Conservation (phyloP, 2,797 vertebrate species). For the Taeniopygia guttata region DNA sequence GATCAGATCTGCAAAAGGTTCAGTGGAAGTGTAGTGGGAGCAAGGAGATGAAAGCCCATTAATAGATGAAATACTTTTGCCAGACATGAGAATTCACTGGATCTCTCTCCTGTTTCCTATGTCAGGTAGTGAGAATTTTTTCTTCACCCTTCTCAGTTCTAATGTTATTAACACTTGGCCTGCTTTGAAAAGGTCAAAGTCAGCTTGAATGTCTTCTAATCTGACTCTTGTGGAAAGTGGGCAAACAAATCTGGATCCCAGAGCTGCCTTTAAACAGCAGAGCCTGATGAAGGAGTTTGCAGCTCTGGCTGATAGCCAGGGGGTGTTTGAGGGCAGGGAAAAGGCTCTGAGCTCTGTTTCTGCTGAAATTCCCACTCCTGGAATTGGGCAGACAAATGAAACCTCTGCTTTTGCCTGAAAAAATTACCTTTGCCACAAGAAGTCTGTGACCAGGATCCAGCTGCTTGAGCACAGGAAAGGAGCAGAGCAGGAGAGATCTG, state of each 20-base stretch:
- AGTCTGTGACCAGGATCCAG: neutral
- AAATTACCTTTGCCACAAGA: accelerated
- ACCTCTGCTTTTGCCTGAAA: neutral
- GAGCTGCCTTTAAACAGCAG: neutral
- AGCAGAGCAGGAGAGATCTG: accelerated
- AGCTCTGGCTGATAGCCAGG: neutral
- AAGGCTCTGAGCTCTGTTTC: neutral
- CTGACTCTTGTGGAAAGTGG: neutral
- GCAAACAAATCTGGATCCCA: neutral
- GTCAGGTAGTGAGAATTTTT: neutral
- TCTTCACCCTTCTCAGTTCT: neutral
- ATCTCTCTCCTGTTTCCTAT: neutral
- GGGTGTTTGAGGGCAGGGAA: neutral
- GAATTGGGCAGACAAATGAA: neutral
- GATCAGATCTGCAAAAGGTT: neutral
- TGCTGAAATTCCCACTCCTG: neutral
- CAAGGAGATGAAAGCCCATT: neutral
- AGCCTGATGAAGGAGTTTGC: neutral
- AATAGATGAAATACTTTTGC: neutral
- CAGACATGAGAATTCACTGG: neutral
- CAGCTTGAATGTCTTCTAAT: neutral
- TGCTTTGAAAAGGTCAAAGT: neutral
- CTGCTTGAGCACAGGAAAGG: neutral
- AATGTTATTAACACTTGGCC: neutral
- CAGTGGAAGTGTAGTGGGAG: neutral